Base-by-base conservation (phyloP, 2,888 invertebrate species). In the Limenitis camilla region DNA sequence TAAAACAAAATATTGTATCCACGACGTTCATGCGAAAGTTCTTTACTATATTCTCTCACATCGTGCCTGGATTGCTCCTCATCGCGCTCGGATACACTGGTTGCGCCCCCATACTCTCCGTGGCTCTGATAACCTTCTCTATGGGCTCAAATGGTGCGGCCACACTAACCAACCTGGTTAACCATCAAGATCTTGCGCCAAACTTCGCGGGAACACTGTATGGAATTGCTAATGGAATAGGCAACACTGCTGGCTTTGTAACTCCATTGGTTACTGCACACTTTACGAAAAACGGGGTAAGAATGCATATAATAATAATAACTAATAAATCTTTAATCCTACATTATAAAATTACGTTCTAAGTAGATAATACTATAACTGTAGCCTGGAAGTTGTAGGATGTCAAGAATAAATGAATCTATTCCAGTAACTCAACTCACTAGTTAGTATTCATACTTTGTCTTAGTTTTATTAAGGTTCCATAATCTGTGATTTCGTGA, bases 181-280 rank as follows among this genome's bases (percentile, higher is more conserved):
- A 91, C 62, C 87, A 92, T 36, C 94, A 94, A 69, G 94, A 94
- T 74, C 76, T 94, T 56, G 92, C 94, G 0, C 94, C 94, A 0
- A 94, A 93, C 74, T 94, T 89, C 67, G 94, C 94, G 0, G 94
- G 93, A 1, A 92, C 92, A 0, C 67, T 94, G 31, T 94, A 94
- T 57, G 94, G 94, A 0, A 91, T 93, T 1, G 92, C 93, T 39
- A 94, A 94, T 63, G 92, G 92, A 45, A 78, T 94, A 19, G 94
- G 93, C 11, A 91, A 91, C 44, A 90, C 91, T 0, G 90, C 93
- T 19, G 93, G 93, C 1, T 92, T 94, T 62, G 90, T 94, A 30
- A 91, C 93, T 1, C 93, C 94, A 0, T 73, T 91, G 52, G 88
- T 94, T 39, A 93, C 93, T 4, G 93, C 93, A 7, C 85, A 90